Base-by-base conservation (phyloP, 2,888 invertebrate genomes). In the Plebejus argus region DNA sequence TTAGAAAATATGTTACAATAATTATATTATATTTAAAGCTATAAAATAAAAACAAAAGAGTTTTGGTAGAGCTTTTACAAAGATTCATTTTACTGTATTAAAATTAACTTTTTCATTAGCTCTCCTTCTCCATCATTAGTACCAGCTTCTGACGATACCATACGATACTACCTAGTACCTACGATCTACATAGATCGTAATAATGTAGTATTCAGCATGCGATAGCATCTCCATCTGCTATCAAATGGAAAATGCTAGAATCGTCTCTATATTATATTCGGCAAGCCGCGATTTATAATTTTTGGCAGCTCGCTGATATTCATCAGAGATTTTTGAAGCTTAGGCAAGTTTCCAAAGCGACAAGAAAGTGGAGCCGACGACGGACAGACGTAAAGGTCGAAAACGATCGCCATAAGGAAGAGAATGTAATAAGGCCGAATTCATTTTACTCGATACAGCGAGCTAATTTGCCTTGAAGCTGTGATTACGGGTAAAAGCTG, bases 301-400 rank as follows among this genome's bases (percentile, higher is more conserved):
- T 81, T 81, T 81, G 81, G 81, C 80, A 81, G 79, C 79, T 76
- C 76, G 28, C 12, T 56, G 66, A 77, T 76, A 80, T 79, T 77
- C 39, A 77, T 78, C 76, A 78, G 76, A 78, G 70, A 71, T 76
- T 78, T 80, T 79, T 79, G 35, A 76, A 70, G 35, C 45, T 77
- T 78, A 76, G 81, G 79, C 81, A 79, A 70, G 56, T 66, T 70
- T 79, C 78, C 79, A 80, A 78, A 71, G 33, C 76, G 77, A 78
- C 56, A 78, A 75, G 56, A 72, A 78, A 71, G 45, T 61, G 39
- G 77, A 77, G 79, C 77, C 80, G 78, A 78, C 79, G 77, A 79
- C 61, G 28, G 74, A 53, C 74, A 49, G 49, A 49, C 53, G 49
- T 74, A 74, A 74, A 74, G 74, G 74, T 49, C 74, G 49, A 45